Evolutionary conservation across 2,113 vertebrate species (phyloP).

Genomic region (Ardeotis arabs): DNA sequence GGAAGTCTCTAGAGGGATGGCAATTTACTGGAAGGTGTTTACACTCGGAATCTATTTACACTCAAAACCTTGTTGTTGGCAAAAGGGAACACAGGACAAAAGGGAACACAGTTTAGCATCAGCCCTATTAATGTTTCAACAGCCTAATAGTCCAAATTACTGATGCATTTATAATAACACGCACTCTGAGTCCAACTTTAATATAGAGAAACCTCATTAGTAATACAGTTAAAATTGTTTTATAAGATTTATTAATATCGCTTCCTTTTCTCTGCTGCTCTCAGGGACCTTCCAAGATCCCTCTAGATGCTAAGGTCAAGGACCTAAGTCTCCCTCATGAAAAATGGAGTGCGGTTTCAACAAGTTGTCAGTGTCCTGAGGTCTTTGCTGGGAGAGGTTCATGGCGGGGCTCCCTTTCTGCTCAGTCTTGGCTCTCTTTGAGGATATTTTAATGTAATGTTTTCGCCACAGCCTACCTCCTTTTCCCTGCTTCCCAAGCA

Average conservation of each 20-base stretch:
- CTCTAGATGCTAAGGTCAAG: neutral
- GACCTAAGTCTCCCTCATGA: neutral
- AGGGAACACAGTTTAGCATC: neutral
- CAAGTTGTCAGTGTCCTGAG: neutral
- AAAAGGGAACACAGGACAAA: neutral
- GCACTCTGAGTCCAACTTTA: neutral
- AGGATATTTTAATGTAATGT: neutral
- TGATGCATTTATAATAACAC: neutral
- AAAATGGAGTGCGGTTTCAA: neutral
- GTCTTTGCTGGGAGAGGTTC: neutral
- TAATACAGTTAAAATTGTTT: neutral
- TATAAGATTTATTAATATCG: neutral
- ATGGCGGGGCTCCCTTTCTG: neutral
- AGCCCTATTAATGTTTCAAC: neutral
- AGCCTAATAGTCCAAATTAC: neutral
- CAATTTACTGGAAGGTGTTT: neutral
- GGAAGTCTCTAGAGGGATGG: neutral
- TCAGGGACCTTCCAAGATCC: neutral
- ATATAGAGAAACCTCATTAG: neutral
- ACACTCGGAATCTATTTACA: neutral
- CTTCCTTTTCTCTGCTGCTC: neutral
- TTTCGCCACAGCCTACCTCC: neutral
- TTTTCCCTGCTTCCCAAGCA: neutral
- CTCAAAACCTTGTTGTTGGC: neutral
- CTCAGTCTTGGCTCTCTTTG: neutral